Conservation (phyloP, 2,113 vertebrate genomes). For the Petromus typicus region DNA sequence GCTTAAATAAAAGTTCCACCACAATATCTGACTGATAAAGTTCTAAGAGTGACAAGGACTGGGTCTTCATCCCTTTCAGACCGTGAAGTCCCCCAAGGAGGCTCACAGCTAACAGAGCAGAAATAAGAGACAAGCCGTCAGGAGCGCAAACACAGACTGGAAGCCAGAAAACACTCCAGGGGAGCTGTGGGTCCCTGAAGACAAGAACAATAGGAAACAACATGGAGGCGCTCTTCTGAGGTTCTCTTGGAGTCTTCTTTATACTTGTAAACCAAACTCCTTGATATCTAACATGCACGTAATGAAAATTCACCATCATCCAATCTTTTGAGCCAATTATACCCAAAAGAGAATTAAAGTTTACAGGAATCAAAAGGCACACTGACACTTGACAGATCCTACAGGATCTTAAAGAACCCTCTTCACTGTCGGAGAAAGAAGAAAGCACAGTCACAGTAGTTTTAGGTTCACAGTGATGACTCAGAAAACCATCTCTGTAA, state of each 20-base stretch:
- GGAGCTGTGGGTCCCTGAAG: not conserved
- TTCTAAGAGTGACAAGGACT: not conserved
- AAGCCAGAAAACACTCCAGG: not conserved
- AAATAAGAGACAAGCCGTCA: not conserved
- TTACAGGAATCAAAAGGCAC: not conserved
- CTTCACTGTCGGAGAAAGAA: not conserved
- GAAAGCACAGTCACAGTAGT: not conserved
- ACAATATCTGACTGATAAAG: not conserved
- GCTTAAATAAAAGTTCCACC: not conserved
- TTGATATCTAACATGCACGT: not conserved
- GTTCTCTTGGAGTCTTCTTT: not conserved
- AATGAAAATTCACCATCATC: not conserved
- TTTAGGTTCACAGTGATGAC: slow-evolving; percentile 46
- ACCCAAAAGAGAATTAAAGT: not conserved
- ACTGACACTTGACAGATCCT: not conserved
- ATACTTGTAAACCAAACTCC: not conserved
- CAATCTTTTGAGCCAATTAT: not conserved
- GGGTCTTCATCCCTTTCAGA: not conserved
- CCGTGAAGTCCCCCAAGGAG: not conserved
- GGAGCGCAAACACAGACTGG: not conserved
- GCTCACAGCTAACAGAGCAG: not conserved
- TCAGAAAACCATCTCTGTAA: slow-evolving; percentile 73
- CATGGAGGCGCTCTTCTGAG: not conserved
- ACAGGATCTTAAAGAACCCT: not conserved
- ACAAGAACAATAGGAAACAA: not conserved